Percentiles rank a stretch among this genome's conserved stretches.
Evolutionary conservation across 2,797 vertebrate genomes (phyloP).

Genomic region (Hemibagrus guttatus): DNA sequence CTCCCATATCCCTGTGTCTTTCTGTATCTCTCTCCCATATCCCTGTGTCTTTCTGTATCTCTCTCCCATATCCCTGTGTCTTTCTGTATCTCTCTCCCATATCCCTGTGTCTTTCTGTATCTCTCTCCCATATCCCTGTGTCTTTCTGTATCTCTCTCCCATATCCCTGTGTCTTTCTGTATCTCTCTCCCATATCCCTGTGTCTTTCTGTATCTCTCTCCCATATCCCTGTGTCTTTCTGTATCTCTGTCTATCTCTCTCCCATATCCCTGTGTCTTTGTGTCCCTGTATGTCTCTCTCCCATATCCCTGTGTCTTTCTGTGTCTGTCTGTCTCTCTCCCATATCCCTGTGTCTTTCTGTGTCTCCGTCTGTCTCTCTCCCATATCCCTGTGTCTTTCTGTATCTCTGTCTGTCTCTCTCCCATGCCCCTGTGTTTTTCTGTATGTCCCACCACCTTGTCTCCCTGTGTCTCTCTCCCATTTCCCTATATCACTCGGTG

Average conservation of each 20-base stretch:
- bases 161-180: neutral
- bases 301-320: neutral
- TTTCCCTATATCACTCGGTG: neutral
- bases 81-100: neutral
- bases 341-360: neutral
- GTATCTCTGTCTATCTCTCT: neutral
- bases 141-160: no score
- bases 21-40: neutral
- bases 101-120: no score
- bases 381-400: no score
- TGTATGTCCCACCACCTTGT: neutral
- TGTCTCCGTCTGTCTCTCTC: neutral
- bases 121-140: no score
- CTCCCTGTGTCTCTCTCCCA: neutral
- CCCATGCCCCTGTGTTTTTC: neutral
- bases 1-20: neutral
- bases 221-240: neutral
- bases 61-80: neutral
- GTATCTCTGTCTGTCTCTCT: neutral
- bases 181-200: no score
- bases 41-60: neutral
- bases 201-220: neutral
- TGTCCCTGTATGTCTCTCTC: neutral
- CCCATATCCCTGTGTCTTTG: neutral
- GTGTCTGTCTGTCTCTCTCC: neutral